phyloP scores from a whole-genome alignment of 2,888 invertebrate genomes.

The Cybosia mesomella region DNA sequence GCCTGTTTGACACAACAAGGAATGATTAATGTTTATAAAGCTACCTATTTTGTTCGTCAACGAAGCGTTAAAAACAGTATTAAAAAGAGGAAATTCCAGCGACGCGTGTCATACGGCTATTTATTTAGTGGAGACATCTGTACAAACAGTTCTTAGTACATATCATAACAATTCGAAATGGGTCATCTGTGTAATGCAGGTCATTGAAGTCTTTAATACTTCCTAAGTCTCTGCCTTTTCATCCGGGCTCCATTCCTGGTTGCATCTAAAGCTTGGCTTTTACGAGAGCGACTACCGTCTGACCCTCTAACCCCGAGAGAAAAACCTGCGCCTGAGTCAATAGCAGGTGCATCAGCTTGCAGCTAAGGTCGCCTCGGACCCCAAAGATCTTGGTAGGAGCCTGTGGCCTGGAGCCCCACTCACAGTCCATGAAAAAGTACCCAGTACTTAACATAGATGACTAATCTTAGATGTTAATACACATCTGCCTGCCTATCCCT shows the following conservation, averaged over 20 bases:
- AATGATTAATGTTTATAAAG: not conserved
- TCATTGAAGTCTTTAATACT: not conserved
- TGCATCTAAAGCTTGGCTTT: no score
- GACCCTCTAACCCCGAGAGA: no score
- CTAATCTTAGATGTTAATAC: no score
- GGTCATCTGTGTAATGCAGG: not conserved
- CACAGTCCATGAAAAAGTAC: no score
- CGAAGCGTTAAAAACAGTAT: slow-evolving; percentile 29
- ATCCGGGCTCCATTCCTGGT: no score
- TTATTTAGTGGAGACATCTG: slow-evolving; percentile 33
- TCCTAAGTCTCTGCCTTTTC: not conserved
- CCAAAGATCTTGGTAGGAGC: no score
- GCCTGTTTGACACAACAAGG: not conserved
- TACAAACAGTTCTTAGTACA: slow-evolving; percentile 12
- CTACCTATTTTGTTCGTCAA: not conserved
- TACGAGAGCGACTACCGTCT: no score
- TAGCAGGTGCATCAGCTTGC: no score
- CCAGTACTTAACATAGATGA: no score
- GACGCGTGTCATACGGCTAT: slow-evolving; percentile 24
- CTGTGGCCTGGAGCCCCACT: no score
- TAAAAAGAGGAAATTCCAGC: slow-evolving; percentile 44
- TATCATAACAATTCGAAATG: not conserved
- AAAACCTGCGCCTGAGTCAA: no score
- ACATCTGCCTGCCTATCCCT: not conserved
- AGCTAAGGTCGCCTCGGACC: no score